Conservation (phyloP, 1,140 invertebrate genomes). For the Solenopsis invicta region DNA sequence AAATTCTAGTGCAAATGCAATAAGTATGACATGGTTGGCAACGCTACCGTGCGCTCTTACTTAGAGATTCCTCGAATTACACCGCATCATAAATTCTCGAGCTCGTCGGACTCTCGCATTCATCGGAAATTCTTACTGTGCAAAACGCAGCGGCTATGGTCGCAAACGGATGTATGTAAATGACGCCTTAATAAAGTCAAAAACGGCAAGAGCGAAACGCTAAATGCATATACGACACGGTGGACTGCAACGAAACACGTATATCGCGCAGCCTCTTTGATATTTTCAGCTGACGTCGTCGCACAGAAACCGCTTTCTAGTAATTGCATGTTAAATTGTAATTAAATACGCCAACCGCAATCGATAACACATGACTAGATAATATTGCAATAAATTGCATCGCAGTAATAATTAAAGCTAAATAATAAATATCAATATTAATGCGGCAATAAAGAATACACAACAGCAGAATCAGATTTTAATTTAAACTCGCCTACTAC, state of each 20-base stretch:
- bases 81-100: conserved; percentile 52
- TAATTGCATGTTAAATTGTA: conserved; percentile 33
- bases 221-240: conserved; percentile 44
- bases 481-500: conserved; percentile 17
- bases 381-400: background rate
- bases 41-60: conserved; percentile 14
- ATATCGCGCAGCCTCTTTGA: conserved; percentile 15
- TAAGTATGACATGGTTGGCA: conserved; percentile 16
- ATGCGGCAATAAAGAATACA: background rate
- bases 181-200: conserved; percentile 47
- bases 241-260: background rate
- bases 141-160: conserved; percentile 26
- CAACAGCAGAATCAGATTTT: conserved; percentile 16
- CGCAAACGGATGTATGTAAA: conserved; percentile 49
- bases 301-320: conserved; percentile 14
- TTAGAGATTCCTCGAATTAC: conserved; percentile 50
- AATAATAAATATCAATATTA: conserved; percentile 32
- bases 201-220: conserved; percentile 46
- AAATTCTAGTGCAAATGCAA: conserved; percentile 33
- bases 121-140: conserved; percentile 57
- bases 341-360: conserved; percentile 24
- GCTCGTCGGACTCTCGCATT: conserved; percentile 40
- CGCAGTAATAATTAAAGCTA: background rate
- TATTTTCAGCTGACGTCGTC: conserved; percentile 2
- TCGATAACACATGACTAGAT: conserved; percentile 1